Base-by-base conservation (phyloP, 2,797 vertebrate species). In the Oryzias sinensis region DNA sequence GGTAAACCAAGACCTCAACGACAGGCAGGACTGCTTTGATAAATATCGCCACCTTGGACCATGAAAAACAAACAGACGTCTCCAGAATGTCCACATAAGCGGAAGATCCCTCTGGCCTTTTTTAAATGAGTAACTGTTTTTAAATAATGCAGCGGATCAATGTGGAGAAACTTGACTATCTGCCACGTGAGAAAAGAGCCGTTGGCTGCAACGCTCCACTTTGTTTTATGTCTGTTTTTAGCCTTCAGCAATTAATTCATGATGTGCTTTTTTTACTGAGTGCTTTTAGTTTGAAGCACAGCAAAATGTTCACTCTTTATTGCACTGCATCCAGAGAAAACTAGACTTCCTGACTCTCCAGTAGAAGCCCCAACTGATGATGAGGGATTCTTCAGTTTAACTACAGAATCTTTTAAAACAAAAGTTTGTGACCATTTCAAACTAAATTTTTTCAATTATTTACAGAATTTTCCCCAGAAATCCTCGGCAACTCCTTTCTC, bases 121-220 rank as follows among this genome's bases (percentile, higher is more conserved):
- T 72, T 70, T 69, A 57, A 70, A 65, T n/a, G 55, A 79, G 55
- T 50, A 74, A 47, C 60, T 9, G 2, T 67, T 45, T 56, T 70
- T 76, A 72, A 89, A 89, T 86, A 79, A 91, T 85, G 83, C 83
- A 89, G 71, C 37, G 60, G 77, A 91, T 91, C 86, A 88, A 84
- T 87, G 67, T 44, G 47, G 54, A 68, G 80, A 81, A 81, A 73
- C 66, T 25, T 41, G 73, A 83, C 59, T 45, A 65, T 74, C 53
- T 65, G 75, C 72, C 57, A 61, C 56, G 67, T 78, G 59, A 53
- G 69, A 62, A 72, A 79, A 58, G 51, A 41, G 54, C 14, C 25
- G 50, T 20, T 49, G 18, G 40, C 46, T 27, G 58, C 80, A 72
- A 79, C 55, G 63, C 65, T 80, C 63, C 51, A 27, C 22, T 68